Percentiles rank a stretch among this genome's conserved stretches.
Conservation (phyloP, 2,797 vertebrate species). For the Leptatherina wallacei region DNA sequence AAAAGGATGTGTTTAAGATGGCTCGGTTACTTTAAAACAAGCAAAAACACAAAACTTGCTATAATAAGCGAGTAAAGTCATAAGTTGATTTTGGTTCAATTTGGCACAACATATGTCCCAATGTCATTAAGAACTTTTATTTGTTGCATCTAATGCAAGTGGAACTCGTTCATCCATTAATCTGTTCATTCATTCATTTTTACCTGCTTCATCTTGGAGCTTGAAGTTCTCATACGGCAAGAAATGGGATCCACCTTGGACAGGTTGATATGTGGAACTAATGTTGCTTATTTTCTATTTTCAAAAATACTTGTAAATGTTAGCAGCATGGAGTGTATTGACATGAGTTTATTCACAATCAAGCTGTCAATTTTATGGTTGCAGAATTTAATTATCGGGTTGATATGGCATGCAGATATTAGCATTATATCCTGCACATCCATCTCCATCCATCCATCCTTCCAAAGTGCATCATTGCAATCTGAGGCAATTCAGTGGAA, state of each 20-base stretch:
- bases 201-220: not conserved
- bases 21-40: conserved; percentile 23
- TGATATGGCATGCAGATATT: not conserved
- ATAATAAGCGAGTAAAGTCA: conserved; percentile 6
- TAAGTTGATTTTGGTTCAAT: not conserved
- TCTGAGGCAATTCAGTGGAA: conserved; percentile 28
- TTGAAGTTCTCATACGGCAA: too few species aligned
- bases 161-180: not conserved
- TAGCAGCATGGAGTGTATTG: not conserved
- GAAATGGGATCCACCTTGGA: not conserved
- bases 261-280: not conserved
- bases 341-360: not conserved
- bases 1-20: conserved; percentile 6
- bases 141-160: conserved; percentile 7
- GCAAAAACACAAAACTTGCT: conserved; percentile 3
- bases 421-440: conserved; percentile 24
- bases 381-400: conserved; percentile 1
- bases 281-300: too few species aligned
- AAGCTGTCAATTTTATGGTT: conserved; percentile 1
- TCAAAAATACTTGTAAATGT: conserved; percentile 3
- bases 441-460: conserved; percentile 30
- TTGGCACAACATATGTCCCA: not conserved
- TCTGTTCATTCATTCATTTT: not conserved
- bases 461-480: conserved; percentile 30
- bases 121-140: too few species aligned